A percentile compares a stretch with the other conserved stretches of the same genome.
Evolutionary conservation across 2,113 vertebrate species (phyloP).

Genomic region (Stegastes partitus): DNA sequence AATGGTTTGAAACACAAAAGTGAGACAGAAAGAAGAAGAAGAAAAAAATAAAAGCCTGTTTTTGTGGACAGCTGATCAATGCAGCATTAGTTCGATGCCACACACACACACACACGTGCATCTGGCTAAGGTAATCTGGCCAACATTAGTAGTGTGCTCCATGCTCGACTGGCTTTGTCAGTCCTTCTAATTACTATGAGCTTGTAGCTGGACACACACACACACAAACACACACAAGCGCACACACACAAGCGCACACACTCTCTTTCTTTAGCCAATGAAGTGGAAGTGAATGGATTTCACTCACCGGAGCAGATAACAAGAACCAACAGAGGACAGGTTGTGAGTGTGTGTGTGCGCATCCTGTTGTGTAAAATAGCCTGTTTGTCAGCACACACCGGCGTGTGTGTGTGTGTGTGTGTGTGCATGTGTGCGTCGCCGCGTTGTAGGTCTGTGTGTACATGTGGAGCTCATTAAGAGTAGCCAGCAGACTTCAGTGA

Average conservation of each 20-base stretch:
- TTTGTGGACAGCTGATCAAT: conserved; percentile 17
- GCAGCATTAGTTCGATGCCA: conserved; percentile 21
- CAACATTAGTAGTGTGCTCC: conserved; percentile 36
- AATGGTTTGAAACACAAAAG: no score
- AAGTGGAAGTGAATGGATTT: conserved; percentile 15
- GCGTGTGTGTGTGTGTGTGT: no score
- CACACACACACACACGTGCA: background rate
- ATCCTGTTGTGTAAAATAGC: no score
- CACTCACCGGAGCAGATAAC: conserved; percentile 36
- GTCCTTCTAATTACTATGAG: conserved; percentile 54
- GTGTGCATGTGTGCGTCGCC: background rate
- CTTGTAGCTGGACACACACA: conserved; percentile 25
- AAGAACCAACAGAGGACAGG: conserved; percentile 26
- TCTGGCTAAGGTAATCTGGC: conserved; percentile 27
- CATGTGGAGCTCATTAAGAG: conserved; percentile 62
- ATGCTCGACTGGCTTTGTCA: conserved; percentile 34
- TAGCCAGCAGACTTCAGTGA: conserved; percentile 60
- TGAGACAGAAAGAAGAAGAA: no score
- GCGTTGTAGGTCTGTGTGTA: conserved; percentile 31
- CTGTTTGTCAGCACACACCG: no score
- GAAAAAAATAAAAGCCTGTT: no score
- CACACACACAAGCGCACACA: background rate
- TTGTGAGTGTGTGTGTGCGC: conserved; percentile 6
- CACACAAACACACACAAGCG: conserved; percentile 23
- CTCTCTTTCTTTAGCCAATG: background rate